Evolutionary conservation across 2,113 vertebrate species (phyloP).

Genomic region (Etheostoma cragini): DNA sequence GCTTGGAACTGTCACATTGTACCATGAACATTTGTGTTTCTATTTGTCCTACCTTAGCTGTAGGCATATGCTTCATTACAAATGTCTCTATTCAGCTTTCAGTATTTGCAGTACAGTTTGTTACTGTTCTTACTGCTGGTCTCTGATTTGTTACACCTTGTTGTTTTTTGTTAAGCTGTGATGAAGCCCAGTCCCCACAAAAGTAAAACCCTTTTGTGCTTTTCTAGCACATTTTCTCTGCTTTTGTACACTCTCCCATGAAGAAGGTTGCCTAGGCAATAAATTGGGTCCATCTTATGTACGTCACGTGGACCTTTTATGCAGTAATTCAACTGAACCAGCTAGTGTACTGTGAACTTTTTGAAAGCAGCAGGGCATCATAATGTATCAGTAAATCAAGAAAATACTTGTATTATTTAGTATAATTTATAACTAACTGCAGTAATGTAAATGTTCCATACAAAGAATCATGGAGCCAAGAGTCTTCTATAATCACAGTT

Average conservation of each 20-base stretch:
- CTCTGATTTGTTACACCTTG: conserved; percentile 21
- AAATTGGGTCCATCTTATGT: conserved; percentile 32
- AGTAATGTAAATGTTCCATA: not conserved
- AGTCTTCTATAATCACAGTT: not conserved
- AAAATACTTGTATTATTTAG: not conserved
- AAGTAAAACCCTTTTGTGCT: conserved; percentile 9
- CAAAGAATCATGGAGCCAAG: not conserved
- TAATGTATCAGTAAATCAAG: not conserved
- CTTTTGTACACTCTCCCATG: not conserved
- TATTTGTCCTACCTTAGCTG: not conserved
- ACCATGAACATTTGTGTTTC: not conserved
- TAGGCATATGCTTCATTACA: not conserved
- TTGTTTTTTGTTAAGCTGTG: conserved; percentile 16
- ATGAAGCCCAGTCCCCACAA: conserved; percentile 21
- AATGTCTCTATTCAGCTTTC: not conserved
- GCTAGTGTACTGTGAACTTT: conserved; percentile 4
- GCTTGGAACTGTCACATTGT: not conserved
- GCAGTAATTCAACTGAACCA: conserved; percentile 9
- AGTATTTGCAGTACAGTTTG: not conserved
- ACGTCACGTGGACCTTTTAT: conserved; percentile 18
- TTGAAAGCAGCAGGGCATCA: conserved; percentile 5
- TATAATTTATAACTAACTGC: not conserved
- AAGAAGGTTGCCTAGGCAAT: conserved; percentile 39
- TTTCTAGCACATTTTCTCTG: not conserved
- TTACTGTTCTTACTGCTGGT: not conserved